These are phyloP conservation scores for Pteronura brasiliensis DNA, from an alignment of 2,113 vertebrate species.

Conservation along the genomic window DNA sequence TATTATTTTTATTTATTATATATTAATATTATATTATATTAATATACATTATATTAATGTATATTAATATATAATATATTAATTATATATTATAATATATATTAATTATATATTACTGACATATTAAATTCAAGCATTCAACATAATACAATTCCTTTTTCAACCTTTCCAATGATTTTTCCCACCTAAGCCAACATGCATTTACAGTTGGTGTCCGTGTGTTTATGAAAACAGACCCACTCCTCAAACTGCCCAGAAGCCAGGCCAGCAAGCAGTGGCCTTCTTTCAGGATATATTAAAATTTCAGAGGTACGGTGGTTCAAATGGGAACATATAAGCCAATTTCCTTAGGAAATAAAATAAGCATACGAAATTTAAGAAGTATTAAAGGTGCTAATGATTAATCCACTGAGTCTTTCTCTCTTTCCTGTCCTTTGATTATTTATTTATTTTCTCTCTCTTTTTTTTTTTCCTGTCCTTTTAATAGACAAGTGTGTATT, in stretches of 20 bases:
- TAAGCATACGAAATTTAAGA: background rate
- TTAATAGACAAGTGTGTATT: background rate
- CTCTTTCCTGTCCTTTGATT: background rate
- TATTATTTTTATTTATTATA: background rate
- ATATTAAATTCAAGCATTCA: background rate
- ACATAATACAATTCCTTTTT: background rate
- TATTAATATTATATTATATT: too few relatives aligned
- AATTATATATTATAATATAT: too few relatives aligned
- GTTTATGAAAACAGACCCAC: background rate
- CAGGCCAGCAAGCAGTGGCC: background rate
- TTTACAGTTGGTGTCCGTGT: background rate
- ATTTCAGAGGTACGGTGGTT: background rate
- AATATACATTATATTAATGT: too few relatives aligned
- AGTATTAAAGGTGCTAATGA: background rate
- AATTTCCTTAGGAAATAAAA: background rate
- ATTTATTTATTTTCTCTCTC: background rate
- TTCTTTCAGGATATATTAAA: background rate
- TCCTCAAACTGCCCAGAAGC: background rate
- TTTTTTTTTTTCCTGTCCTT: background rate
- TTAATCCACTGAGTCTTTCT: background rate
- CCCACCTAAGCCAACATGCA: background rate
- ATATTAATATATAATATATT: too few relatives aligned
- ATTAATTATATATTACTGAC: background rate
- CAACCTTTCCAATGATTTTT: background rate
- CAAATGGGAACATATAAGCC: background rate